These are phyloP conservation scores for Zapus hudsonius DNA, from an alignment of 2,113 vertebrate genomes.

Conservation along the genomic window DNA sequence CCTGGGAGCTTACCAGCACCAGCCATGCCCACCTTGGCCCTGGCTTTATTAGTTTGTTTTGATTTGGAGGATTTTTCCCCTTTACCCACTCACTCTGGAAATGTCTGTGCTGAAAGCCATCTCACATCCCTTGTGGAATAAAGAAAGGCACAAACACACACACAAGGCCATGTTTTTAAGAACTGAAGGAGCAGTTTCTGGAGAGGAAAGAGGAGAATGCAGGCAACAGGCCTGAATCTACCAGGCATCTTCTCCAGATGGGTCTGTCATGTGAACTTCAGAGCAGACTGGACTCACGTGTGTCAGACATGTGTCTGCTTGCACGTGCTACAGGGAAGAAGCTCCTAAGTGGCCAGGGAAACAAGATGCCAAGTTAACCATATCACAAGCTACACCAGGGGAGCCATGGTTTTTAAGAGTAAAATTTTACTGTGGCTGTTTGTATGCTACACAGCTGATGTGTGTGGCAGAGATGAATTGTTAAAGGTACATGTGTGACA, in stretches of 20 bases:
- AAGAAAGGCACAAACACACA: background rate
- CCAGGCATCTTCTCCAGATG: background rate
- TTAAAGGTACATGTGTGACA: background rate
- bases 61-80: background rate
- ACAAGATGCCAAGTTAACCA: background rate
- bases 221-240: fast-evolving
- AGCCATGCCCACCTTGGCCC: fast-evolving
- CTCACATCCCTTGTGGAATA: background rate
- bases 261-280: background rate
- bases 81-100: background rate
- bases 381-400: background rate
- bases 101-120: background rate
- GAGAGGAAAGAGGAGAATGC: fast-evolving
- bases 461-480: background rate
- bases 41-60: fast-evolving
- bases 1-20: background rate
- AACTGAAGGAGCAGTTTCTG: fast-evolving
- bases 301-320: background rate
- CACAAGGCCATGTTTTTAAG: fast-evolving
- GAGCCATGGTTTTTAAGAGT: background rate
- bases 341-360: background rate
- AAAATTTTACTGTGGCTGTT: background rate
- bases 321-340: background rate
- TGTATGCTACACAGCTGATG: background rate
- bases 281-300: background rate